Conservation (phyloP, 2,888 invertebrate genomes). For the Hemithea aestivaria region DNA sequence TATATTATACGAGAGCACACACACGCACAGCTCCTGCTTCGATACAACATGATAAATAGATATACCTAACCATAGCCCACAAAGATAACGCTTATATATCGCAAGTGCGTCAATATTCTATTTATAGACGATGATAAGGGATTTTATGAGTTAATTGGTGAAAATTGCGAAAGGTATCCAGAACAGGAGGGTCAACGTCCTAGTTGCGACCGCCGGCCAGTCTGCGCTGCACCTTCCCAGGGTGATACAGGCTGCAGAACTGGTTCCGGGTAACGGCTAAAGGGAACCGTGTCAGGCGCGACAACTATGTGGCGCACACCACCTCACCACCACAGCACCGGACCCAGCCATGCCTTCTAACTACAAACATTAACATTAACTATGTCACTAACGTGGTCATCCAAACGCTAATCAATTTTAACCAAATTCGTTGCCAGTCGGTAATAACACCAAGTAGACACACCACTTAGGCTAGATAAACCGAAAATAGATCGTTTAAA, state of each 20-base stretch:
- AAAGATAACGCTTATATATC: conserved; percentile 22
- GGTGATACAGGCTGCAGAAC: conserved; percentile 29
- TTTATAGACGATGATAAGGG: conserved; percentile 23
- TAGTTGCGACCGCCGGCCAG: conserved; percentile 25
- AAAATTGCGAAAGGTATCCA: conserved; percentile 30
- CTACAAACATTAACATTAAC: too few relatives aligned
- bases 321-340: conserved; percentile 5
- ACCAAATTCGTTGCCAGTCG: too few relatives aligned
- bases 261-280: conserved; percentile 48
- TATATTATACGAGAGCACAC: conserved; percentile 1
- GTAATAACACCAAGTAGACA: too few relatives aligned
- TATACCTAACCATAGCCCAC: conserved; percentile 7
- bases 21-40: background rate
- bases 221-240: conserved; percentile 36
- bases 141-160: conserved; percentile 16
- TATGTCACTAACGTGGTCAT: too few relatives aligned
- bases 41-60: background rate
- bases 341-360: too few relatives aligned
- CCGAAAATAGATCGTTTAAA: too few relatives aligned
- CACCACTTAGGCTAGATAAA: too few relatives aligned
- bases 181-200: conserved; percentile 45
- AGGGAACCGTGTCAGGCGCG: conserved; percentile 42
- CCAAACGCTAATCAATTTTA: too few relatives aligned
- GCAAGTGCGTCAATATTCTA: conserved; percentile 22
- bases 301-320: conserved; percentile 33